Evolutionary conservation across 2,797 vertebrate genomes (phyloP), one percentile per base, ranked within the genome.

Genomic region (Carcharodon carcharias): DNA sequence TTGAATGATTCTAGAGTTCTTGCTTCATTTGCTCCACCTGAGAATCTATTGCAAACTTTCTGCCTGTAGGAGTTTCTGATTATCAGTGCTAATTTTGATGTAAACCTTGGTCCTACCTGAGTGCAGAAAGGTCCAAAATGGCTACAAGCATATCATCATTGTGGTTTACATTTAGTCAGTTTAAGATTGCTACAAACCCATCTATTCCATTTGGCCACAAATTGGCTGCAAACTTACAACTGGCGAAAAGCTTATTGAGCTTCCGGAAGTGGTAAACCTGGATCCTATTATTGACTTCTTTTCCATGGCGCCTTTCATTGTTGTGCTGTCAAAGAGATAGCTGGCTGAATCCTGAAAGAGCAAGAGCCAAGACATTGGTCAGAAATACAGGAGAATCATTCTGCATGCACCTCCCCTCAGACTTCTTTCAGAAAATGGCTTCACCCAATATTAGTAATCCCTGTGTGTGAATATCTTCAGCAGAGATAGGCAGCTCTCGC

Each of bases 191-290:
- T 35, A 91, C 31, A 16, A 58, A 11, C 31, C 23, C 88, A 61
- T 16, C 56, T 35, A 2, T 61, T 91, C 31, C 63, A 6, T 5
- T 58, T 35, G 58, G 56, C 56, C n/a, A 61, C 31, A 61, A 91
- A 61, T 91, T 61, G 58, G 14, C 58, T 93, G 89, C 16, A 65
- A 63, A 65, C 58, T 65, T 93, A 93, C 58, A 65, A 3, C 0
- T 65, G 58, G n/a, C 6, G 65, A 63, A 3, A 16, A 6, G 28
- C 0, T 12, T 4, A 21, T 0, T 82, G 80, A 0, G 18, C 7
- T n/a, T 21, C 14, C 0, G 0, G 1, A 3, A 63, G 35, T 8
- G 91, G 35, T 0, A 9, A 21, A 1, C n/a, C n/a, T 65, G 61
- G 63, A 1, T 6, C 7, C 6, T 23, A 3, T 3, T 11, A 0